Base-by-base conservation (phyloP, 2,113 vertebrate genomes). In the Eulacestoma nigropectus region DNA sequence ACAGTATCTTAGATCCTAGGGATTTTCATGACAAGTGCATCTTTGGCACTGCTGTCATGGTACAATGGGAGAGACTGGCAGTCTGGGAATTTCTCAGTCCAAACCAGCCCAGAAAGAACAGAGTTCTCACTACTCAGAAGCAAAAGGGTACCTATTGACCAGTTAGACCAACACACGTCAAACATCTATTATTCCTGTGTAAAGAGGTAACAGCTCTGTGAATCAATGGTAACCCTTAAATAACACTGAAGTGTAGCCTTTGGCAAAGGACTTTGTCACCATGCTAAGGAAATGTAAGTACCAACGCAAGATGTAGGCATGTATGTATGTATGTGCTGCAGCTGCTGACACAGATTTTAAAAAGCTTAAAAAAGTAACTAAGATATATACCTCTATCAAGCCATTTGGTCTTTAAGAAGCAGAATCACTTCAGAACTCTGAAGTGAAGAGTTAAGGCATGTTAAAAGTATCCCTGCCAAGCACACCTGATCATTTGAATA, bases 281-380 rank as follows among this genome's bases (percentile, higher is more conserved):
- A 11, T 37, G 3, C 22, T 67, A 63, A 86, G 47, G 6, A 85
- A 83, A 62, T 23, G 7, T 39, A 69, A 63, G 60, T 75, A 64
- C 7, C 37, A 47, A 9, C 47, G 16, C 19, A 78, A 60, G 39
- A 78, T 13, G 12, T 9, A 14, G 26, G 15, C 25, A 16, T 27
- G 10, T 11, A 16, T 41, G 18, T 21, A 19, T 30, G 6, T 16
- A 15, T 33, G 25, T 30, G 14, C 16, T 92, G 27, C 37, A 94
- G 20, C 32, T 74, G 14, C 9, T 49, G n/a, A 89, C 47, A 22
- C 3, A 32, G 29, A 75, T 33, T 67, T 3, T 44, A 25, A 78
- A 46, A 25, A 7, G 2, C 2, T 3, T 7, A 0, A 8, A 22
- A 35, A 25, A 23, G 2, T 1, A 32, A 14, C 22, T n/a, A 22